These are phyloP conservation scores for Endotricha flammealis DNA, from an alignment of 2,888 invertebrate species.

Conservation along the genomic window DNA sequence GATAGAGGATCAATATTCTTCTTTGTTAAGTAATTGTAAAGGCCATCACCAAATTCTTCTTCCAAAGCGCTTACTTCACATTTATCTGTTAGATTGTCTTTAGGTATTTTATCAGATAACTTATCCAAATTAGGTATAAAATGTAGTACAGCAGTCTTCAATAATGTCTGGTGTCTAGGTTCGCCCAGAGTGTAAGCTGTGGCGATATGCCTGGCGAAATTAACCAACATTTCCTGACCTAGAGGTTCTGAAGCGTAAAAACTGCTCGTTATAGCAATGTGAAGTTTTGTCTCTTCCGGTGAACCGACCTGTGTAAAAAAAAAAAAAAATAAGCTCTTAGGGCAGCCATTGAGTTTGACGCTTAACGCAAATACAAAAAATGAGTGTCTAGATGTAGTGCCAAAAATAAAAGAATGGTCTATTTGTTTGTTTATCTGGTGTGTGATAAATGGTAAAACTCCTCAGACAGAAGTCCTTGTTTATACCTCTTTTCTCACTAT, in stretches of 20 bases:
- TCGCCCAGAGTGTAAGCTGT: slow-evolving; percentile 84
- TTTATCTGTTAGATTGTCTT: slow-evolving; percentile 42
- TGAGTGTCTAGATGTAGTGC: too few relatives aligned
- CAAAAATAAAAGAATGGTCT: too few relatives aligned
- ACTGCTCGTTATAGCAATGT: slow-evolving; percentile 90
- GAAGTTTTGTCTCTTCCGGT: slow-evolving; percentile 89
- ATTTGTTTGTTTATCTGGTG: too few relatives aligned
- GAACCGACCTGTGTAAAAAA: slow-evolving; percentile 80
- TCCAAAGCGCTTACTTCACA: slow-evolving; percentile 51
- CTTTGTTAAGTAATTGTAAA: slow-evolving; percentile 68
- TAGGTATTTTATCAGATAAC: slow-evolving; percentile 45
- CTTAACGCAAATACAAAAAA: too few relatives aligned
- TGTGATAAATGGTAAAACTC: too few relatives aligned
- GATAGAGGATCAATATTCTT: slow-evolving; percentile 58
- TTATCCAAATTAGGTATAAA: slow-evolving; percentile 82
- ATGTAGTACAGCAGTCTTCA: slow-evolving; percentile 86
- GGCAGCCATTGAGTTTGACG: too few relatives aligned
- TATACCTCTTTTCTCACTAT: too few relatives aligned
- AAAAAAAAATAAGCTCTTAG: too few relatives aligned
- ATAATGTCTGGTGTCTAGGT: slow-evolving; percentile 79
- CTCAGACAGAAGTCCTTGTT: too few relatives aligned
- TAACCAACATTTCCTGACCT: slow-evolving; percentile 89
- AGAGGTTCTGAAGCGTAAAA: slow-evolving; percentile 88
- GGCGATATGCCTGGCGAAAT: slow-evolving; percentile 89
- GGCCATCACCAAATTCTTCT: slow-evolving; percentile 82